These are phyloP conservation scores for Holothuria scabra DNA, from an alignment of 53 echinoderm and acorn worm genomes.

Conservation along the genomic window DNA sequence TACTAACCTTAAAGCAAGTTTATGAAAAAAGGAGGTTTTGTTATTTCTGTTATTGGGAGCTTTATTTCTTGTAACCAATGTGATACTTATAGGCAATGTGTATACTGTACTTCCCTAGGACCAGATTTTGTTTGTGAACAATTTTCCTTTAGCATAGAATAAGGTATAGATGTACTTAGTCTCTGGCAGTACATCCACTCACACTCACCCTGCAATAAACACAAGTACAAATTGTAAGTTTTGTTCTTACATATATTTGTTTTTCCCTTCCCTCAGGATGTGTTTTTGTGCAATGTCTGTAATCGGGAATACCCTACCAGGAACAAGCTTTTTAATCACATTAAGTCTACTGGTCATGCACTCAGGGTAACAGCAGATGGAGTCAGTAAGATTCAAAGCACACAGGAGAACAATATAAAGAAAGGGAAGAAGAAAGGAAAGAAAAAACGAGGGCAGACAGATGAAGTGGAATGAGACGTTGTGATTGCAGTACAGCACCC, in stretches of 20 bases:
- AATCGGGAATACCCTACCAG: conserved; percentile 71
- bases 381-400: not conserved
- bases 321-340: conserved; percentile 90
- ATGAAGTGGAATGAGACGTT: conserved; percentile 56
- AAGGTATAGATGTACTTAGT: too few species aligned
- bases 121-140: too few species aligned
- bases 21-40: too few species aligned
- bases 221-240: too few species aligned
- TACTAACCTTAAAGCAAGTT: too few species aligned
- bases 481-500: too few species aligned
- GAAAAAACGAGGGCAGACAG: conserved; percentile 46
- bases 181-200: too few species aligned
- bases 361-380: conserved; percentile 55
- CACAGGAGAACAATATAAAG: not conserved
- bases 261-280: conserved; percentile 8
- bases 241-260: not conserved
- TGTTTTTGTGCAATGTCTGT: conserved; percentile 67
- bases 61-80: too few species aligned
- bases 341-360: conserved; percentile 92
- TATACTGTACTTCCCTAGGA: too few species aligned
- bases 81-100: too few species aligned
- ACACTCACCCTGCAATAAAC: not conserved
- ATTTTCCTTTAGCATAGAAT: too few species aligned
- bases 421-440: conserved; percentile 60
- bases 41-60: too few species aligned